Conservation (phyloP, 2,888 invertebrate genomes). For the Tetragonula carbonaria region DNA sequence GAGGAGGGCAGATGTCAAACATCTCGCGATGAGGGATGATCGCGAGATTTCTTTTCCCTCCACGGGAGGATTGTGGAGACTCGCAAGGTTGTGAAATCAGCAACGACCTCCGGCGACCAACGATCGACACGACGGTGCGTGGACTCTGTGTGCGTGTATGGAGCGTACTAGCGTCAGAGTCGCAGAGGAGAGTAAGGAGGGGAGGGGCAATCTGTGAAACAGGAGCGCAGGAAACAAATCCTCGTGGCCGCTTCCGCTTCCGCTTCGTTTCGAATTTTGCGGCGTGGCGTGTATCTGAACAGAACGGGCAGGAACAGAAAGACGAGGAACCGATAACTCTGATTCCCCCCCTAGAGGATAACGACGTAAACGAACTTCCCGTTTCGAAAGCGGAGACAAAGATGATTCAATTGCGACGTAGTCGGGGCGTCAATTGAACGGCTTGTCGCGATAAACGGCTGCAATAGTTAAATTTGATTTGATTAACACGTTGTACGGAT, state of each 20-base stretch:
- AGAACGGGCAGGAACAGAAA: neutral
- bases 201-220: constrained; percentile 19
- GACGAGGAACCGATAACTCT: constrained; percentile 6
- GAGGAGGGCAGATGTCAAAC: too few relatives aligned
- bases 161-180: neutral
- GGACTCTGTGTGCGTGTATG: neutral
- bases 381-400: constrained; percentile 8
- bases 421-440: constrained; percentile 35
- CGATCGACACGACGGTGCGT: too few relatives aligned
- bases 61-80: too few relatives aligned
- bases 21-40: too few relatives aligned
- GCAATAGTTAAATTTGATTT: neutral
- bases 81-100: neutral
- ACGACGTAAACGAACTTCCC: constrained; percentile 28
- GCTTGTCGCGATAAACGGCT: neutral
- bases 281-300: neutral
- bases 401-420: constrained; percentile 40
- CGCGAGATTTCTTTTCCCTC: too few relatives aligned
- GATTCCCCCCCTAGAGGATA: neutral
- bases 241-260: constrained; percentile 29
- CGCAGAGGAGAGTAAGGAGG: neutral
- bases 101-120: too few relatives aligned
- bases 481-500: neutral
- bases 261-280: constrained; percentile 45
- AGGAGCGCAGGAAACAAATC: constrained; percentile 50